phyloP scores from a whole-genome alignment of 1,140 invertebrate species.

The Zaprionus davidi region DNA sequence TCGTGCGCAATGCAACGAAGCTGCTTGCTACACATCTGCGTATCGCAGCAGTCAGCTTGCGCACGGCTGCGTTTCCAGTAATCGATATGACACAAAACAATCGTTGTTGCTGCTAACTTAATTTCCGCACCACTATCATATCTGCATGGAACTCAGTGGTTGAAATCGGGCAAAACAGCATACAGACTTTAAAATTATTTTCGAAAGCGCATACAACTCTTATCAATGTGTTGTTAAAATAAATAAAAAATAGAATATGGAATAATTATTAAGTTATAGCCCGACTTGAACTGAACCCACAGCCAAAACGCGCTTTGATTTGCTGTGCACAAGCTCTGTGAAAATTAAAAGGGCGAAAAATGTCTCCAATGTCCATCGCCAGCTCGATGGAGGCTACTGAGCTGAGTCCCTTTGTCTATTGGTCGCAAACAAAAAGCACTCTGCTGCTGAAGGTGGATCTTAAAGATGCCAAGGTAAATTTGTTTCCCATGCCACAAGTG shows the following conservation, averaged over 20 bases:
- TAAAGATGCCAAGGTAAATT: slow-evolving; percentile 87
- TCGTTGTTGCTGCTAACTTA: slow-evolving; percentile 15
- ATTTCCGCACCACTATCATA: neutral
- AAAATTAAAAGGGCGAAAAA: slow-evolving; percentile 4
- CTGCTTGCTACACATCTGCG: neutral
- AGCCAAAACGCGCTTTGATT: neutral
- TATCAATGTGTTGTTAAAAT: neutral
- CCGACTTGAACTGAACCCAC: neutral
- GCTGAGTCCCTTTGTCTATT: slow-evolving; percentile 94
- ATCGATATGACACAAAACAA: slow-evolving; percentile 18
- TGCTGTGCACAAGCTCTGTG: neutral
- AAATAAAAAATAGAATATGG: neutral
- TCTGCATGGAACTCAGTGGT: neutral
- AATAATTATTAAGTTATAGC: neutral
- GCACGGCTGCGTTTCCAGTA: neutral
- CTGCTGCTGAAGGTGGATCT: slow-evolving; percentile 93
- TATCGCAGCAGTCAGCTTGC: slow-evolving; percentile 34
- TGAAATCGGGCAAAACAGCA: neutral
- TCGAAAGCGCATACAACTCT: neutral
- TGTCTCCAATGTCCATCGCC: slow-evolving; percentile 26
- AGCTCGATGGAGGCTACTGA: slow-evolving; percentile 36
- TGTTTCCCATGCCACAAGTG: neutral
- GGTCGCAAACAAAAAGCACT: slow-evolving; percentile 93
- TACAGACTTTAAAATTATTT: neutral
- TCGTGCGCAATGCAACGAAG: neutral